A percentile compares a stretch with the other conserved stretches of the same genome.
These are phyloP conservation scores for Blastobasis adustella DNA, from an alignment of 2,888 invertebrate genomes.

Conservation along the genomic window DNA sequence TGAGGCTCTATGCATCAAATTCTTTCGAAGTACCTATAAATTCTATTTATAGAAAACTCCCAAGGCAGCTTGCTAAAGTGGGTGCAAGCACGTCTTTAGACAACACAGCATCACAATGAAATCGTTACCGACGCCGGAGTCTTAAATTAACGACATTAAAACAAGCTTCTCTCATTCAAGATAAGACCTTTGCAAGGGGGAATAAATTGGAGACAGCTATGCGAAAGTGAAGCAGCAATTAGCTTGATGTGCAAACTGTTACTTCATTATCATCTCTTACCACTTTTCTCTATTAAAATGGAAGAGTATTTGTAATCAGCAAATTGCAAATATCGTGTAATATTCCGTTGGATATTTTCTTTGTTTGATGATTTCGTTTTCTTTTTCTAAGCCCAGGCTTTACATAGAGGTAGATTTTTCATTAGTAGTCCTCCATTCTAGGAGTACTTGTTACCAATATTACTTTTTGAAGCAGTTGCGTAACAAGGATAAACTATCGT, in stretches of 20 bases:
- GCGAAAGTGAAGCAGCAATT: slow-evolving; percentile 28
- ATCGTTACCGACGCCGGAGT: slow-evolving; percentile 44
- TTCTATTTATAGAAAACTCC: not conserved
- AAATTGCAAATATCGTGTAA: not conserved
- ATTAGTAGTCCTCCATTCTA: no score
- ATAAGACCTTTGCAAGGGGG: slow-evolving; percentile 58
- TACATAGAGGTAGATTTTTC: no score
- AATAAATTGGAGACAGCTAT: slow-evolving; percentile 53
- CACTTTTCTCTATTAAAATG: not conserved
- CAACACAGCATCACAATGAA: slow-evolving; percentile 44
- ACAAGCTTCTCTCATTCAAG: slow-evolving; percentile 63
- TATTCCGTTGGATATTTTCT: not conserved
- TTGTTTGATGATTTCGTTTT: no score
- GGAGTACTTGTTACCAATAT: no score
- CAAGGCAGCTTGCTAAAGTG: not conserved
- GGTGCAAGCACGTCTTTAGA: not conserved
- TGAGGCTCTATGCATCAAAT: no score
- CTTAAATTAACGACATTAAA: slow-evolving; percentile 65
- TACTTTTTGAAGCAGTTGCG: no score
- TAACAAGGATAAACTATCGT: no score
- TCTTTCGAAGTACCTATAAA: no score
- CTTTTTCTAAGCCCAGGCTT: no score
- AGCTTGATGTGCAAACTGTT: no score
- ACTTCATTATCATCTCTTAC: no score
- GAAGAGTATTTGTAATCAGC: not conserved